phyloP scores from a whole-genome alignment of 2,888 invertebrate species.

The Ptychoptera contaminata region DNA sequence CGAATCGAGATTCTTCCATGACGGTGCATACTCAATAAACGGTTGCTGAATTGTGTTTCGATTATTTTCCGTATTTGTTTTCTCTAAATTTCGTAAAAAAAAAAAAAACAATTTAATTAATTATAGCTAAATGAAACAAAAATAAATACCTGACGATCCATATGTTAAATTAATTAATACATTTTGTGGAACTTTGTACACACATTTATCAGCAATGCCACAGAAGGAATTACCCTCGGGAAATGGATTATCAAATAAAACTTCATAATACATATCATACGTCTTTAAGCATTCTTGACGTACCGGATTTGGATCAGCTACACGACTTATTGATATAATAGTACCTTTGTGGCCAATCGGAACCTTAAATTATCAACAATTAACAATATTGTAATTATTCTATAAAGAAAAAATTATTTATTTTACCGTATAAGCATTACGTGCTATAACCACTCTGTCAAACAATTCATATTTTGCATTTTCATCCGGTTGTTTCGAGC shows the following conservation, averaged over 20 bases:
- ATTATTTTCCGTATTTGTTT: no score
- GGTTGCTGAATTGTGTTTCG: no score
- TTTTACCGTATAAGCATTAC: slow-evolving; percentile 46
- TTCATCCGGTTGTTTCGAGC: slow-evolving; percentile 47
- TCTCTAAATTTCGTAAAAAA: no score
- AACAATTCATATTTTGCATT: slow-evolving; percentile 49
- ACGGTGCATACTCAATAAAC: no score
- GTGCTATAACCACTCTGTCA: slow-evolving; percentile 72
- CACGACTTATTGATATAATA: slow-evolving; percentile 49
- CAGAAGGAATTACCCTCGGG: slow-evolving; percentile 37
- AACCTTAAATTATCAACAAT: slow-evolving; percentile 22
- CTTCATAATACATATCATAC: slow-evolving; percentile 49
- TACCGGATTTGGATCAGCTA: slow-evolving; percentile 29
- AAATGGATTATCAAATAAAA: slow-evolving; percentile 68
- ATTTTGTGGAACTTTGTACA: slow-evolving; percentile 31
- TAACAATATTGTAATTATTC: slow-evolving; percentile 4
- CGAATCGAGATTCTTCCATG: not conserved
- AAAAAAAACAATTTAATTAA: no score
- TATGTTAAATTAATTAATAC: slow-evolving; percentile 33
- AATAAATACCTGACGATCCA: slow-evolving; percentile 26
- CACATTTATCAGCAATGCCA: slow-evolving; percentile 21
- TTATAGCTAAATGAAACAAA: no score
- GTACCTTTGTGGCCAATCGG: slow-evolving; percentile 76
- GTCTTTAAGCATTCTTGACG: slow-evolving; percentile 35
- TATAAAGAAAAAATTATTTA: not conserved